Conservation (phyloP, 2,797 vertebrate genomes). For the Brachyalestes nurse region DNA sequence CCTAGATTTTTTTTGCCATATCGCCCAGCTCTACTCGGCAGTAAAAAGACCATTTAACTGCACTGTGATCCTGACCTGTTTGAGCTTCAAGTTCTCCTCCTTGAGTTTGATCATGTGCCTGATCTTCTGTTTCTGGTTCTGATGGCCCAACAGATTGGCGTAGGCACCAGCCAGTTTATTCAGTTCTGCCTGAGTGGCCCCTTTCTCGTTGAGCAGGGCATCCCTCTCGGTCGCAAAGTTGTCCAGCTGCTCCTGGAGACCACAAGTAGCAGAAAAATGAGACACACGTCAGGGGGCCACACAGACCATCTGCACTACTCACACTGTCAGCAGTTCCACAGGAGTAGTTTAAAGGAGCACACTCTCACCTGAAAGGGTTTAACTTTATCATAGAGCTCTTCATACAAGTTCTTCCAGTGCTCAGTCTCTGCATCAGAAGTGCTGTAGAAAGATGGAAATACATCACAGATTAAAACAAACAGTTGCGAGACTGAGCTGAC, state of each 20-base stretch:
- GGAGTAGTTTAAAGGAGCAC: background rate
- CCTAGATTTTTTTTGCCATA: too few relatives aligned
- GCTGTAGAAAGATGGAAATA: conserved; percentile 12
- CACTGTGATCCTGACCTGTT: conserved; percentile 79
- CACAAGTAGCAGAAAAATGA: conserved; percentile 29
- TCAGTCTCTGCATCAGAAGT: conserved; percentile 63
- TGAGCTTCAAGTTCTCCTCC: conserved; percentile 87
- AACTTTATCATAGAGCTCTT: conserved; percentile 82
- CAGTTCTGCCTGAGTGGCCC: conserved; percentile 89
- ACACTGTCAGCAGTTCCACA: background rate
- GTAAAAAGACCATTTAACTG: background rate
- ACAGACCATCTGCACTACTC: background rate
- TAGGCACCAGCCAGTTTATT: conserved; percentile 90
- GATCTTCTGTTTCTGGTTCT: conserved; percentile 98
- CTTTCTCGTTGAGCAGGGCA: conserved; percentile 86
- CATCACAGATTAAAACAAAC: background rate
- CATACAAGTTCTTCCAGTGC: conserved; percentile 80
- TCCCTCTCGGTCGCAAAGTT: conserved; percentile 89
- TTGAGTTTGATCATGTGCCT: conserved; percentile 95
- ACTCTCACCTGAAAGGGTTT: conserved; percentile 85
- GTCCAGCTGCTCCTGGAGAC: conserved; percentile 87
- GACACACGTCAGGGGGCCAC: background rate
- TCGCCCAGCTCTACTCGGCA: too few relatives aligned
- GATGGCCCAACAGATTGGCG: conserved; percentile 92
- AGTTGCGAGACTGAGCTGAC: too few relatives aligned